These are phyloP conservation scores for Paraescarpia echinospica DNA, from an alignment of 1,140 invertebrate genomes.

Conservation along the genomic window DNA sequence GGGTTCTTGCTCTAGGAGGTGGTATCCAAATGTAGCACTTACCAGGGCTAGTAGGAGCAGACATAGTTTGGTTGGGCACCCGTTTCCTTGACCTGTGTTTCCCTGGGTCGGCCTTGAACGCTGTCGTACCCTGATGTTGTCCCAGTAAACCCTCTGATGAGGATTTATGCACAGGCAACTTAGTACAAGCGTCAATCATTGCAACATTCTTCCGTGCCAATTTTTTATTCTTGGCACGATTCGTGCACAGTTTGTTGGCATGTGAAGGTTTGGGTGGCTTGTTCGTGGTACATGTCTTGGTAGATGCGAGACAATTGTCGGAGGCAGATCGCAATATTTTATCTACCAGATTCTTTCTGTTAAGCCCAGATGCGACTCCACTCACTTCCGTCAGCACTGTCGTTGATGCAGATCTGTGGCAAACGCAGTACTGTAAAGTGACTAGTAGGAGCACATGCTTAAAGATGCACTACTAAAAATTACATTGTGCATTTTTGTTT, in stretches of 20 bases:
- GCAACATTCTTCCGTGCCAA: neutral
- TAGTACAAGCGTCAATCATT: neutral
- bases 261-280: neutral
- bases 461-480: too few species aligned
- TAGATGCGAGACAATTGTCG: neutral
- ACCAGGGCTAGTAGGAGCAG: neutral
- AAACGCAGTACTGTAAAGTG: neutral
- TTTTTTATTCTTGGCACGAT: neutral
- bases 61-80: neutral
- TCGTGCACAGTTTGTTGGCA: neutral
- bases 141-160: neutral
- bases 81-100: neutral
- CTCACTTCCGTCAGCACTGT: neutral
- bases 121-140: neutral
- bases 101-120: neutral
- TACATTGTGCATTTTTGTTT: too few species aligned
- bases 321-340: neutral
- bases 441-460: too few species aligned
- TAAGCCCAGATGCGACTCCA: neutral
- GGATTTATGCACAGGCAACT: neutral
- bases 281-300: neutral
- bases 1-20: neutral
- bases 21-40: neutral
- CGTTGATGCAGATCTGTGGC: neutral
- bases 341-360: neutral